These are phyloP conservation scores for Eucidaris tribuloides DNA, from an alignment of 35 echinoderm and acorn worm genomes.

Conservation along the genomic window DNA sequence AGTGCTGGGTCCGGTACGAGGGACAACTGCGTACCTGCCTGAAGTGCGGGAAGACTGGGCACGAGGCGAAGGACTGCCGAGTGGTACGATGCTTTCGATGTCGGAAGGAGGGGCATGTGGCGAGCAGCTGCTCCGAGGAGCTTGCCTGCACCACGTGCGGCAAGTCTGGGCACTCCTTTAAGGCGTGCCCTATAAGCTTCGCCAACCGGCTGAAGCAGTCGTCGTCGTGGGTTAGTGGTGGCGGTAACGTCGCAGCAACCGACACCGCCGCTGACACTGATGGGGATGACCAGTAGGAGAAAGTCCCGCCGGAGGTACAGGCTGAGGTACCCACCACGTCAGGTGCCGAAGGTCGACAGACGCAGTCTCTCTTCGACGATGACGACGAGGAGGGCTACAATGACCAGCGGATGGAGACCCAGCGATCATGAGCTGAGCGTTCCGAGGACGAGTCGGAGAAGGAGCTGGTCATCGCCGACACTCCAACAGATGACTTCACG, in stretches of 20 bases:
- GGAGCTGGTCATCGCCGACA: background rate
- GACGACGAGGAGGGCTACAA: too few relatives aligned
- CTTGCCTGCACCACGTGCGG: constrained; percentile 30
- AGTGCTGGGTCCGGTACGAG: constrained; percentile 15
- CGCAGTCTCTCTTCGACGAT: too few relatives aligned
- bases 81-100: constrained; percentile 15
- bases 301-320: background rate
- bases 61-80: background rate
- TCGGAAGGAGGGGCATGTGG: constrained; percentile 6
- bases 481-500: too few relatives aligned
- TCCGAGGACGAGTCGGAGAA: background rate
- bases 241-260: background rate
- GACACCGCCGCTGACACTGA: background rate
- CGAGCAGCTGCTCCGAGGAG: background rate
- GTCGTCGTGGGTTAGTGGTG: background rate
- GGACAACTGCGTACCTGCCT: background rate
- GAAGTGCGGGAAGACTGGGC: background rate
- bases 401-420: background rate
- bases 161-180: constrained; percentile 16
- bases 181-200: constrained; percentile 19
- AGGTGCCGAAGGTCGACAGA: background rate
- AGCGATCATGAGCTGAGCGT: background rate
- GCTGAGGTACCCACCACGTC: background rate
- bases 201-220: background rate
- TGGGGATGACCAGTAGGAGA: background rate